phyloP scores from a whole-genome alignment of 30 jellyfish, hydroid and myxozoan species.

The Aurelia sp. region DNA sequence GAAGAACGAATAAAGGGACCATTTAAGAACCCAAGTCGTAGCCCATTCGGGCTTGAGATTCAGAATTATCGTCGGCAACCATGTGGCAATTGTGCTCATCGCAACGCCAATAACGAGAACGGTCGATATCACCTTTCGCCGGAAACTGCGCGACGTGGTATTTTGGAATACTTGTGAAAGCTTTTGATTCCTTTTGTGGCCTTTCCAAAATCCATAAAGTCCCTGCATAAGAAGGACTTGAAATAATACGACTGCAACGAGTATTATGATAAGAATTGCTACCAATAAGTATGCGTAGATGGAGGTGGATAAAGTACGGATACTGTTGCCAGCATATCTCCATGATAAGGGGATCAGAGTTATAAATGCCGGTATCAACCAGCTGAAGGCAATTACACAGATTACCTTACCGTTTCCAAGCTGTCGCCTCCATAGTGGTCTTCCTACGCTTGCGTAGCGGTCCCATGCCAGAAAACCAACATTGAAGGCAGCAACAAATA shows the following conservation, averaged over 20 bases:
- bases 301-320: too few relatives aligned
- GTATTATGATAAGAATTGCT: constrained; percentile 6
- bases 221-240: constrained; percentile 37
- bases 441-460: constrained; percentile 54
- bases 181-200: constrained; percentile 14
- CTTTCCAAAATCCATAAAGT: constrained; percentile 28
- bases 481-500: constrained; percentile 59
- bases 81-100: constrained; percentile 48
- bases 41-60: constrained; percentile 43
- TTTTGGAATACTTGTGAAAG: not conserved
- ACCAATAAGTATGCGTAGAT: constrained; percentile 38
- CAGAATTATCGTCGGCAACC: constrained; percentile 69
- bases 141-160: constrained; percentile 7
- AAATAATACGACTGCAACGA: constrained; percentile 22
- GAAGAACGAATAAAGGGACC: constrained; percentile 54
- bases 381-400: constrained; percentile 1
- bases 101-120: constrained; percentile 38
- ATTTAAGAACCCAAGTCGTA: constrained; percentile 41
- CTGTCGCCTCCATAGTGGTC: constrained; percentile 49
- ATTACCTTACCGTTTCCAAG: constrained; percentile 28
- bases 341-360: constrained; percentile 43
- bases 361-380: constrained; percentile 41
- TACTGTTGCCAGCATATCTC: not conserved
- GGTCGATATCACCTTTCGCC: constrained; percentile 18
- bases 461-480: constrained; percentile 49